Percentiles rank a stretch among this genome's conserved stretches.
Evolutionary conservation across 2,797 vertebrate genomes (phyloP).

Genomic region (Sebastes vulpes): DNA sequence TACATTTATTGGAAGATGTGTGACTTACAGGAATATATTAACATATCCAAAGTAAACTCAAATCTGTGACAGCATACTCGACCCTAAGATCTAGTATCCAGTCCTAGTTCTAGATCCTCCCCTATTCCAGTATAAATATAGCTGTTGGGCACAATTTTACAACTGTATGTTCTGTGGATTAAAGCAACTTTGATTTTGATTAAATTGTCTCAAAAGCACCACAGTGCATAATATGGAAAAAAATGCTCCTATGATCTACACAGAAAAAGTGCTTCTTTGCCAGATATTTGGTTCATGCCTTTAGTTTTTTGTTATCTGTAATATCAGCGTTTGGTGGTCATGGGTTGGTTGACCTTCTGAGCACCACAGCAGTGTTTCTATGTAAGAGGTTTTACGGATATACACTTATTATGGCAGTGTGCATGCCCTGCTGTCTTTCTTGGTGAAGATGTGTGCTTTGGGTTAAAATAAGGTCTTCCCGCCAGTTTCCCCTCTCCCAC

Average conservation of each 20-base stretch:
- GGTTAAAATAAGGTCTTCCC: conserved; percentile 67
- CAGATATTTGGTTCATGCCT: neutral
- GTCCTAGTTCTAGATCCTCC: neutral
- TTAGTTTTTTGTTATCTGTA: neutral
- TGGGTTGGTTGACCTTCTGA: neutral
- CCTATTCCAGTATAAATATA: neutral
- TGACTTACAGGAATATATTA: neutral
- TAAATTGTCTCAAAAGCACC: neutral
- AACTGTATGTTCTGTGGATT: neutral
- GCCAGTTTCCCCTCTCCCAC: conserved; percentile 46
- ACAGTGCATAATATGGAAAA: neutral
- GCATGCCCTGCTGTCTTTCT: conserved; percentile 10
- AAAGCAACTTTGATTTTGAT: neutral
- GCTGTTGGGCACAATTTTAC: neutral
- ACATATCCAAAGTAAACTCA: neutral
- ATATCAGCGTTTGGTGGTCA: neutral
- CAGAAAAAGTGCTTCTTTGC: neutral
- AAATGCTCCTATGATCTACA: neutral
- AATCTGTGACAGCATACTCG: neutral
- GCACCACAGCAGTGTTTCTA: conserved; percentile 3
- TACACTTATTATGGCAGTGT: conserved; percentile 8
- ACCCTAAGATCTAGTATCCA: neutral
- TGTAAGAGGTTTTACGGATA: neutral
- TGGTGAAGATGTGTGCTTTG: conserved; percentile 23
- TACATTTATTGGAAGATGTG: neutral